Evolutionary conservation across 1,140 invertebrate genomes (phyloP).

Genomic region (Thaumetopoea pityocampa): DNA sequence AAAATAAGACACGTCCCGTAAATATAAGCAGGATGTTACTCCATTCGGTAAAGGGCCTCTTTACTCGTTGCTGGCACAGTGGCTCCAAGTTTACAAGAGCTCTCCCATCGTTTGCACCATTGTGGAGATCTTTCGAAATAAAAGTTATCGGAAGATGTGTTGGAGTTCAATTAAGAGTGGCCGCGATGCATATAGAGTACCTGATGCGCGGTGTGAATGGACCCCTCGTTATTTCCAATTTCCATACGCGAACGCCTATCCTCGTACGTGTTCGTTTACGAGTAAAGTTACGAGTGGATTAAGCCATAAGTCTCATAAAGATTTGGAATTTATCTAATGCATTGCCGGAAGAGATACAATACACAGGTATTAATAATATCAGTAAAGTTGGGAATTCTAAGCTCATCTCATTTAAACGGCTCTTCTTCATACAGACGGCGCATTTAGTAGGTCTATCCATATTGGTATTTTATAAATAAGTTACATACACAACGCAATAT

Average conservation of each 20-base stretch:
- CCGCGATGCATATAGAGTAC: slow-evolving; percentile 49
- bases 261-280: slow-evolving; percentile 52
- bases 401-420: too few species aligned
- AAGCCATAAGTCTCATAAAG: slow-evolving; percentile 70
- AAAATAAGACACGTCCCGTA: slow-evolving; percentile 68
- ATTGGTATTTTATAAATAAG: too few species aligned
- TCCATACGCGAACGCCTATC: slow-evolving; percentile 64
- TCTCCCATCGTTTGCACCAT: slow-evolving; percentile 39
- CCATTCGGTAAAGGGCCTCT: slow-evolving; percentile 70
- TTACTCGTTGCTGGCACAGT: slow-evolving; percentile 47
- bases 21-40: slow-evolving; percentile 71
- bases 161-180: slow-evolving; percentile 50
- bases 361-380: too few species aligned
- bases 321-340: slow-evolving; percentile 55
- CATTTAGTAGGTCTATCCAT: too few species aligned
- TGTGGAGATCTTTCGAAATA: slow-evolving; percentile 44
- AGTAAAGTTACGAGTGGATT: slow-evolving; percentile 61
- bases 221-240: slow-evolving; percentile 73
- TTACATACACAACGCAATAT: too few species aligned
- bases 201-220: slow-evolving; percentile 60
- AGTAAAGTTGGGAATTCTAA: too few species aligned
- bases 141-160: slow-evolving; percentile 39
- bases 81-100: slow-evolving; percentile 52
- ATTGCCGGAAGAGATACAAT: slow-evolving; percentile 24
- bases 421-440: too few species aligned